Conservation (phyloP, 1,140 invertebrate genomes). For the Lucilia sericata region DNA sequence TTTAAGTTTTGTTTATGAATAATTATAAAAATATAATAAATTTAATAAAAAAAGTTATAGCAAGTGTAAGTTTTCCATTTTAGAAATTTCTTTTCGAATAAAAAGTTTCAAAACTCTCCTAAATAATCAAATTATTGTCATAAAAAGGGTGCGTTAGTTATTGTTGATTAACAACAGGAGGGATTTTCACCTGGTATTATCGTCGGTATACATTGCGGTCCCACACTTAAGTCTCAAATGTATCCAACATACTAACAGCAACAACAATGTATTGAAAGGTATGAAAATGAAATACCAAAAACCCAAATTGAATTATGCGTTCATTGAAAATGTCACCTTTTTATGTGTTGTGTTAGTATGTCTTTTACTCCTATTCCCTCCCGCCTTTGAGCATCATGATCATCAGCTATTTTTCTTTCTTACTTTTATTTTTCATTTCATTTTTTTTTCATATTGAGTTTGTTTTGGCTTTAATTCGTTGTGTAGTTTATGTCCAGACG, state of each 20-base stretch:
- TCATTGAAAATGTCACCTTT: constrained; percentile 43
- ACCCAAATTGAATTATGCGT: constrained; percentile 40
- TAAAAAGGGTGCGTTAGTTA: neutral
- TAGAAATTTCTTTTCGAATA: neutral
- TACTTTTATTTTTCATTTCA: neutral
- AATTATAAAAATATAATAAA: neutral
- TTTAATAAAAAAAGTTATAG: neutral
- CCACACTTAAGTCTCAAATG: neutral
- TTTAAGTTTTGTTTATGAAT: neutral
- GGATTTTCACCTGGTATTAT: neutral
- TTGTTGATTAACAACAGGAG: constrained; percentile 14
- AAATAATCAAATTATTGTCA: neutral
- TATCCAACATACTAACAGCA: neutral
- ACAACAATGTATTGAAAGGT: constrained; percentile 3
- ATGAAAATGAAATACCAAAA: constrained; percentile 41
- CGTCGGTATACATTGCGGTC: neutral
- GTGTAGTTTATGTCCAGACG: constrained; percentile 30
- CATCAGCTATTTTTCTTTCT: neutral
- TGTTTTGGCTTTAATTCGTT: neutral
- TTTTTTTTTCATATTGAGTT: neutral
- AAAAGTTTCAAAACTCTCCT: neutral
- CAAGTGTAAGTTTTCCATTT: neutral
- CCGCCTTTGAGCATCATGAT: neutral
- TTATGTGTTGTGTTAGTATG: neutral
- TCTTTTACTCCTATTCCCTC: neutral